Evolutionary conservation across 1,140 invertebrate genomes (phyloP).

Genomic region (Nephotettix cincticeps): DNA sequence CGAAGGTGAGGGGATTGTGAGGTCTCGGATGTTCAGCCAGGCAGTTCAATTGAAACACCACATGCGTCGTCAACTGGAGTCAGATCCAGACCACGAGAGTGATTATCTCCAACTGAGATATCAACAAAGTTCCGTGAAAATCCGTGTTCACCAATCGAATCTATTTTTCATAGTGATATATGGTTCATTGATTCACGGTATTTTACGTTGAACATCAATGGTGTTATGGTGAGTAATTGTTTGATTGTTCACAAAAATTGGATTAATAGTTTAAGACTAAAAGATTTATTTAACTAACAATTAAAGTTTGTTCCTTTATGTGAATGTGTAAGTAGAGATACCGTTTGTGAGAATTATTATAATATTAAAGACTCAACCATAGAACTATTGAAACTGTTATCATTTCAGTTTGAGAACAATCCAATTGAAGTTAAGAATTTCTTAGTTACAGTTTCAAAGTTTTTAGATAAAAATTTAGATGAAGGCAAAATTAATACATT

Average conservation of each 20-base stretch:
- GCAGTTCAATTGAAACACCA: neutral
- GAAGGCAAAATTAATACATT: neutral
- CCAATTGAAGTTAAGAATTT: neutral
- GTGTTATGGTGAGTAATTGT: neutral
- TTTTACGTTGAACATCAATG: neutral
- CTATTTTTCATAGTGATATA: neutral
- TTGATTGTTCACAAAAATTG: neutral
- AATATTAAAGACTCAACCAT: neutral
- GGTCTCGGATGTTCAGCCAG: neutral
- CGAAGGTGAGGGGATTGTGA: neutral
- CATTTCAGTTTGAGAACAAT: neutral
- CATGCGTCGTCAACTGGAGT: neutral
- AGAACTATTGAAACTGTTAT: neutral
- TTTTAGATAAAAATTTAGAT: neutral
- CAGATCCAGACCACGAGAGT: neutral
- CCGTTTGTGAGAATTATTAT: neutral
- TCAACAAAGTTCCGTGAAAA: neutral
- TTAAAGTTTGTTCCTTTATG: neutral
- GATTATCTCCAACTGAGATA: neutral
- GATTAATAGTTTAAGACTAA: neutral
- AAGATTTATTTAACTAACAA: neutral
- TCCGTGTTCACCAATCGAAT: neutral
- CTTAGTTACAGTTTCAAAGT: neutral
- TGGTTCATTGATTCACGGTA: neutral
- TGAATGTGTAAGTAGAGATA: neutral